Evolutionary conservation across 2,888 invertebrate genomes (phyloP), one percentile per base, ranked within the genome.

Genomic region (Heliconius hortense): DNA sequence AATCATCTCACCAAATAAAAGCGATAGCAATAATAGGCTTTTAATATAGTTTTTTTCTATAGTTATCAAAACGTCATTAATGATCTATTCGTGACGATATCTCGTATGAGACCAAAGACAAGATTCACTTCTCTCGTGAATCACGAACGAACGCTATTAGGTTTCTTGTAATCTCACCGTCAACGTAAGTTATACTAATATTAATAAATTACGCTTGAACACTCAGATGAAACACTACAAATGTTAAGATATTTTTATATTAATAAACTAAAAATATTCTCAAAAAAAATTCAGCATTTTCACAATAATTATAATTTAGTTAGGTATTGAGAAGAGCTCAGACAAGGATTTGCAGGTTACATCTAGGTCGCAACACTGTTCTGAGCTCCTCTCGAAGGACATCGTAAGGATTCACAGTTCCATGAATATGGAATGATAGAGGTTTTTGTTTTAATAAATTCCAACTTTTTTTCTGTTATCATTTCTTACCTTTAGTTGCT

Each of bases 401-500:
- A 43, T 5, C 15, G 31, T 35, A 35, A 35, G 31, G 31, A 35
- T 35, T 35, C 31, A 35, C 31, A 8, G 31, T 28, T 28, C 28
- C 2, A 28, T 28, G 2, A 28, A 28, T 39, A 39, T 13, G 13
- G 39, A 39, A 39, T 39, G 39, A 13, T 4, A 53, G 2, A 21
- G 21, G 8, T 18, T 5, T 7, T 53, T 53, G 21, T 7, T 21
- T 5, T 7, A 7, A 53, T 53, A 21, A 7, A 21, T 53, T 21
- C 2, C 21, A 13, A n/a, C 8, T 35, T 35, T 31, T 63, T 48
- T 43, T 48, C 2, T 31, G 24, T 63, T 43, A 15, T 8, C 66
- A 74, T 43, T 18, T 87, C 93, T 90, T 82, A 94, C 94, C 92
- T 91, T 94, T 94, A 66, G 92, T 93, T 79, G 94, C 93, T 84